These are phyloP conservation scores for Hippoglossus hippoglossus DNA, from an alignment of 2,797 vertebrate species.

Conservation along the genomic window DNA sequence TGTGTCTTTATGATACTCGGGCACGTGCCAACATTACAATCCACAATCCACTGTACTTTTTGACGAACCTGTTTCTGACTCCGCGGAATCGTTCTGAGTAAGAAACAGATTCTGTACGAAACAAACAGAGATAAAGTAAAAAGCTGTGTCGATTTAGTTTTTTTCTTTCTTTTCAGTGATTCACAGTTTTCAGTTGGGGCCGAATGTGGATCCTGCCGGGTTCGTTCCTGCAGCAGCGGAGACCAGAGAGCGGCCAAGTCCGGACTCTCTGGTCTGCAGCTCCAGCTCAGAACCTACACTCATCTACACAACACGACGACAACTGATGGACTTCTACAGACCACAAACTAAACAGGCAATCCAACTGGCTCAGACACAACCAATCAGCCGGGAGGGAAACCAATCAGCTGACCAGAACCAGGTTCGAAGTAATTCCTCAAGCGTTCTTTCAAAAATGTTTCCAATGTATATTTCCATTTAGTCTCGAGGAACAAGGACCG, in stretches of 20 bases:
- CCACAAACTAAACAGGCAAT: conserved; percentile 60
- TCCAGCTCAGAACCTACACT: conserved; percentile 44
- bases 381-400: conserved; percentile 6
- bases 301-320: conserved; percentile 61
- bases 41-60: too few species aligned
- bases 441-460: conserved; percentile 32
- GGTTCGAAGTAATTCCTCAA: conserved; percentile 31
- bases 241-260: conserved; percentile 42
- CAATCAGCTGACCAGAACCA: conserved; percentile 13
- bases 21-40: too few species aligned
- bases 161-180: too few species aligned
- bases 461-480: conserved; percentile 38
- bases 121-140: too few species aligned
- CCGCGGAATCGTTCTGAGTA: too few species aligned
- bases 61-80: too few species aligned
- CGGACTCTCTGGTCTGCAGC: conserved; percentile 27
- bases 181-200: too few species aligned
- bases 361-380: conserved; percentile 28
- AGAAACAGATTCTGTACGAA: too few species aligned
- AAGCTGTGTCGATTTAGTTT: too few species aligned
- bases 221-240: conserved; percentile 50
- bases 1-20: too few species aligned
- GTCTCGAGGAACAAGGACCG: conserved; percentile 64
- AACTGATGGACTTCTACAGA: conserved; percentile 60
- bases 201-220: conserved; percentile 33